Evolutionary conservation across 2,113 vertebrate genomes (phyloP).

Genomic region (Pelmatolapia mariae): DNA sequence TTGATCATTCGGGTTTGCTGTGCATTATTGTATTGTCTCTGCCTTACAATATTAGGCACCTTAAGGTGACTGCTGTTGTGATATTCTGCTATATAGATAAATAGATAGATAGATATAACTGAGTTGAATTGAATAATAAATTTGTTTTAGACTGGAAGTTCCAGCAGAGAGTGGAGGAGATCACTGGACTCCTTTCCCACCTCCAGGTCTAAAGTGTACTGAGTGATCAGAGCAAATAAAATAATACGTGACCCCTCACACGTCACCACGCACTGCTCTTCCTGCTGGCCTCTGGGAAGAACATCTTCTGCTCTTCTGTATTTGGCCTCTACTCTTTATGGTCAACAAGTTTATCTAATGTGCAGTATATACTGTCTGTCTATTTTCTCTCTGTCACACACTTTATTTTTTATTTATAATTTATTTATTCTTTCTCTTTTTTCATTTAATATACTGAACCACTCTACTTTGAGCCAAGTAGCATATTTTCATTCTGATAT

Average conservation of each 20-base stretch:
- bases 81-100: background rate
- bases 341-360: background rate
- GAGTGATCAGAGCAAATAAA: background rate
- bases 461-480: background rate
- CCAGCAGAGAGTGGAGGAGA: background rate
- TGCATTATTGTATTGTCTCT: background rate
- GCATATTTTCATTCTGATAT: background rate
- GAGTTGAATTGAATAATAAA: background rate
- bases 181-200: background rate
- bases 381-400: background rate
- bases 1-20: background rate
- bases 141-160: fast-evolving
- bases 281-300: background rate
- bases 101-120: background rate
- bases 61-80: background rate
- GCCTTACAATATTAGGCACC: background rate
- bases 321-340: background rate
- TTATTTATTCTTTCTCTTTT: background rate
- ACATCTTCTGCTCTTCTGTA: background rate
- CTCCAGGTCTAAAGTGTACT: background rate
- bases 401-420: background rate
- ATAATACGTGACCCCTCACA: background rate
- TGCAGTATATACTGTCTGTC: background rate
- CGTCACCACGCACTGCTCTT: background rate
- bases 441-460: background rate